Percentiles rank a stretch among this genome's conserved stretches.
Evolutionary conservation across 2,888 invertebrate species (phyloP).

Genomic region (Sesia bembeciformis): DNA sequence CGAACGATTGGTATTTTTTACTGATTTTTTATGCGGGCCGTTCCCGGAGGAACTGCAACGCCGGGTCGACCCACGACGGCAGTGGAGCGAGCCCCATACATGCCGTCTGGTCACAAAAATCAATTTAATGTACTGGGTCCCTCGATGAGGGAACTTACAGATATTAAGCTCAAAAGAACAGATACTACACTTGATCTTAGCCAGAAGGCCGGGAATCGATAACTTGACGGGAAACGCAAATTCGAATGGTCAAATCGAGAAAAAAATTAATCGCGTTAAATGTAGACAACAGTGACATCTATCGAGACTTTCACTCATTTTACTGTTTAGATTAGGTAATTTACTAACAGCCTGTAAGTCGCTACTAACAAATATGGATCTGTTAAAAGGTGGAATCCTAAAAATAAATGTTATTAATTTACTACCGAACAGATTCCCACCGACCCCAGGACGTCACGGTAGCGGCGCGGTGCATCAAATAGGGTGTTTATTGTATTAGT

Average conservation of each 20-base stretch:
- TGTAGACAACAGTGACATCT: neutral
- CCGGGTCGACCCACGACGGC: conserved; percentile 10
- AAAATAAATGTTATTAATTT: too few relatives aligned
- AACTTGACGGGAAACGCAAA: neutral
- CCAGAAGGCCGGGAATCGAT: conserved; percentile 10
- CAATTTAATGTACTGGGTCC: conserved; percentile 11
- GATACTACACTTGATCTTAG: conserved; percentile 12
- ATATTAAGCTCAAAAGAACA: conserved; percentile 12
- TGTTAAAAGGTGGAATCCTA: too few relatives aligned
- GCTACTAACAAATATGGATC: too few relatives aligned
- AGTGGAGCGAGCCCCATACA: conserved; percentile 11
- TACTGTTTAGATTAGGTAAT: too few relatives aligned
- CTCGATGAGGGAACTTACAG: conserved; percentile 10
- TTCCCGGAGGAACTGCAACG: conserved; percentile 11
- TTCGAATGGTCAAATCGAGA: neutral
- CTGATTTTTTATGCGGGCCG: conserved; percentile 1
- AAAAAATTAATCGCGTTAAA: too few relatives aligned
- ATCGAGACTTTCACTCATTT: neutral
- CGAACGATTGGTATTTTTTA: too few relatives aligned
- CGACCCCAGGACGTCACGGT: too few relatives aligned
- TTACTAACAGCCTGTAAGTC: too few relatives aligned
- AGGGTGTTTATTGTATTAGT: too few relatives aligned
- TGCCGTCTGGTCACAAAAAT: conserved; percentile 9
- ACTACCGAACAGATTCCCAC: too few relatives aligned
- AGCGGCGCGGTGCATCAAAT: too few relatives aligned